These are phyloP conservation scores for Drosophila tropicalis DNA, from an alignment of 1,140 invertebrate species.

Conservation along the genomic window DNA sequence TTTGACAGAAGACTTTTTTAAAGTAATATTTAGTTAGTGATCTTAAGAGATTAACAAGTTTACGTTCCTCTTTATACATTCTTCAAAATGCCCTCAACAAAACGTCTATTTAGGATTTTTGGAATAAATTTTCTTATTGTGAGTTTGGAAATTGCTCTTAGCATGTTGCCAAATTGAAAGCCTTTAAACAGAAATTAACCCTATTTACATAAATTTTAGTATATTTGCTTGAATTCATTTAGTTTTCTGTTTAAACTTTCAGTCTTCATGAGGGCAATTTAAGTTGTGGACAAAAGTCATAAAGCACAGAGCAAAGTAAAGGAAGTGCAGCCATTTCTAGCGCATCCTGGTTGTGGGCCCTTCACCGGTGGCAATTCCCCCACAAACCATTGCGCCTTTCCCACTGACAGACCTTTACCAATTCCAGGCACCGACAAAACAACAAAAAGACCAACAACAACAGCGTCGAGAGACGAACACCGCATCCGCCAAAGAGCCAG, in stretches of 20 bases:
- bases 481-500: slow-evolving; percentile 43
- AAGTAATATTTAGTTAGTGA: too few relatives aligned
- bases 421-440: slow-evolving; percentile 8
- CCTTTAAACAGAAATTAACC: too few relatives aligned
- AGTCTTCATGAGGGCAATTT: slow-evolving; percentile 11
- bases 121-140: too few relatives aligned
- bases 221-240: slow-evolving; percentile 1
- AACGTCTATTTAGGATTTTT: too few relatives aligned
- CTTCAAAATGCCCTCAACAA: too few relatives aligned
- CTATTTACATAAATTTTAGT: not conserved
- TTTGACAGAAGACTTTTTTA: too few relatives aligned
- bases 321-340: slow-evolving; percentile 73
- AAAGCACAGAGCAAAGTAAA: slow-evolving; percentile 37
- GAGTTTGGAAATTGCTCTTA: too few relatives aligned
- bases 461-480: slow-evolving; percentile 16
- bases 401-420: slow-evolving; percentile 3
- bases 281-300: slow-evolving; percentile 27
- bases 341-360: slow-evolving; percentile 59
- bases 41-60: too few relatives aligned
- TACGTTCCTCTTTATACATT: too few relatives aligned
- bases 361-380: slow-evolving; percentile 25
- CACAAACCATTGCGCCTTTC: slow-evolving; percentile 34
- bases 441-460: slow-evolving; percentile 21
- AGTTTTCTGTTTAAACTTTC: not conserved
- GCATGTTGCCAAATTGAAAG: too few relatives aligned